Evolutionary conservation across 1,140 invertebrate species (phyloP).

Genomic region (Nasonia vitripennis): DNA sequence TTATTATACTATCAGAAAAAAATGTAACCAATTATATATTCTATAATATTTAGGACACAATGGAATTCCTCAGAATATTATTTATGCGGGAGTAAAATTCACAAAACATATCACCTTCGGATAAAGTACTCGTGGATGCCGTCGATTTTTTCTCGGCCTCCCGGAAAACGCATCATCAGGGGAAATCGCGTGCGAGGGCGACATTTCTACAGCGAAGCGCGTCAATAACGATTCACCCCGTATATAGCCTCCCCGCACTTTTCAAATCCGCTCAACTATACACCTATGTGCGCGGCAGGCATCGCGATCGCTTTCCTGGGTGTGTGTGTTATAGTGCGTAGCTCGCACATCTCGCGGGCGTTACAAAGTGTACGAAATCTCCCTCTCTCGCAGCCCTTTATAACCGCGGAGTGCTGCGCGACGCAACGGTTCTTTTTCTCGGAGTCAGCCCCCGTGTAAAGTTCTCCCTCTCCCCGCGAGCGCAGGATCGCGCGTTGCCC

Average conservation of each 20-base stretch:
- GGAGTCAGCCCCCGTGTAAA: conserved; percentile 64
- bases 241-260: background rate
- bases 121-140: no score
- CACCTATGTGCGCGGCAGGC: background rate
- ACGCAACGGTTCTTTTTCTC: conserved; percentile 26
- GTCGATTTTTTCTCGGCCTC: background rate
- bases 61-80: no score
- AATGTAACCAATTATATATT: no score
- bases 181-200: no score
- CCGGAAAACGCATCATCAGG: background rate
- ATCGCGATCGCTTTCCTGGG: background rate
- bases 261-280: background rate
- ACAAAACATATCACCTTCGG: background rate
- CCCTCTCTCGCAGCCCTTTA: background rate
- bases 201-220: background rate
- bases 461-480: conserved; percentile 54
- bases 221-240: background rate
- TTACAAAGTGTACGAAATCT: no score
- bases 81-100: background rate
- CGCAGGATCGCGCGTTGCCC: conserved; percentile 54
- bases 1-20: no score
- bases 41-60: no score
- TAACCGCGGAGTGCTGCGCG: background rate
- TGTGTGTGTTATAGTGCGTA: background rate
- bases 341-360: background rate